Conservation (phyloP, 2,888 invertebrate species). For the Escarpia spicata region DNA sequence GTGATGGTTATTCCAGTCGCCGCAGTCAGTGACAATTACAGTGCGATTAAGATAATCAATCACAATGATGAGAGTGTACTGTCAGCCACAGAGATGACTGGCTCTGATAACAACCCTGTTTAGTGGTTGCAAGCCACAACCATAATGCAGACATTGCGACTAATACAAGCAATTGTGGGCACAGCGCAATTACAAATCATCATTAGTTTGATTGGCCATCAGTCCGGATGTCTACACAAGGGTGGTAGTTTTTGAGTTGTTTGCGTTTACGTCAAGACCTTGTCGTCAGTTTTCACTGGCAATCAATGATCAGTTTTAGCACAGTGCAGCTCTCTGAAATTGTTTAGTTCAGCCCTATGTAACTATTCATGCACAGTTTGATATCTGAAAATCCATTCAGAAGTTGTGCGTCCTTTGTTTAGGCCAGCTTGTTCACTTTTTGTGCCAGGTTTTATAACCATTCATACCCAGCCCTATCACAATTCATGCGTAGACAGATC, state of each 20-base stretch:
- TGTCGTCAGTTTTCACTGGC: neutral
- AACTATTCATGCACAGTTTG: too few relatives aligned
- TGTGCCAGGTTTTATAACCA: neutral
- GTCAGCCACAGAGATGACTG: neutral
- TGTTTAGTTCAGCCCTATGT: too few relatives aligned
- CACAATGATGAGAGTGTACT: neutral
- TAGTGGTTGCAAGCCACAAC: neutral
- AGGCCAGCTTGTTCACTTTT: neutral
- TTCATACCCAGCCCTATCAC: neutral
- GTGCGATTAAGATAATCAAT: neutral
- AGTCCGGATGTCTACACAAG: neutral
- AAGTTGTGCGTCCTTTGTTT: too few relatives aligned
- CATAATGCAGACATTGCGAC: neutral
- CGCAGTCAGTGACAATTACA: neutral
- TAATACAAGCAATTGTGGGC: neutral
- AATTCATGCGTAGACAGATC: neutral
- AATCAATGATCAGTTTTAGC: neutral
- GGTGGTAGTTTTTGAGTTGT: neutral
- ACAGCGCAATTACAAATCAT: neutral
- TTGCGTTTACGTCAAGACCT: neutral
- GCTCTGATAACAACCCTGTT: neutral
- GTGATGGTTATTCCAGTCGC: neutral
- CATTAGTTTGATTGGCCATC: neutral
- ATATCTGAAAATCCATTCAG: too few relatives aligned
- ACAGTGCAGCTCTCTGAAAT: neutral